These are phyloP conservation scores for Drosophila busckii DNA, from an alignment of 1,140 invertebrate species.

Conservation along the genomic window DNA sequence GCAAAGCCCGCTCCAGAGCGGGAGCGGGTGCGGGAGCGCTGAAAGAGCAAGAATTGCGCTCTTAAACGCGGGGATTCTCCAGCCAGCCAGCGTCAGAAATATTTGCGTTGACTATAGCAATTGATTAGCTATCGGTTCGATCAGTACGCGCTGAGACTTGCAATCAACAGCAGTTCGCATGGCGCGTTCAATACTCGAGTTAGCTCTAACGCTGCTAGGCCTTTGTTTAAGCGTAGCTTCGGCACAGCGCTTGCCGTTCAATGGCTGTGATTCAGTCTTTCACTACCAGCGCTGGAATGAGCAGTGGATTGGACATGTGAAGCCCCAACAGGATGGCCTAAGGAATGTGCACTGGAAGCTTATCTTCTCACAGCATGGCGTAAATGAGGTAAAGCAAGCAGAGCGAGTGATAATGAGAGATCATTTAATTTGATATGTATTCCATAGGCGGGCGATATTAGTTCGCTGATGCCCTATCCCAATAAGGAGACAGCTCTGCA, in stretches of 20 bases:
- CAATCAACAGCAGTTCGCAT: conserved; percentile 35
- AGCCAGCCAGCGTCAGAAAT: too few species aligned
- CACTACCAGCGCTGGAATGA: conserved; percentile 10
- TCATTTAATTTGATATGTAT: neutral
- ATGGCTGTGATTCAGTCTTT: conserved; percentile 29
- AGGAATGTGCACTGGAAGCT: conserved; percentile 31
- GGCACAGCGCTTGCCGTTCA: conserved; percentile 24
- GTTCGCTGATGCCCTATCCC: conserved; percentile 38
- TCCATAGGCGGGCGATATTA: conserved; percentile 24
- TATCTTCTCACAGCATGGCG: conserved; percentile 25
- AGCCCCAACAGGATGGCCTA: conserved; percentile 26
- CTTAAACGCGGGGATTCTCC: conserved; percentile 9
- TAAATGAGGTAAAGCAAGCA: conserved; percentile 5
- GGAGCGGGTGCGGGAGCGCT: neutral
- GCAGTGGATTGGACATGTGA: conserved; percentile 35
- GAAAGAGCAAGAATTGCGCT: neutral
- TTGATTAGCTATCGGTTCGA: neutral
- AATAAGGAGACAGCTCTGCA: conserved; percentile 16
- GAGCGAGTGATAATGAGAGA: neutral
- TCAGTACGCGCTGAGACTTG: conserved; percentile 33
- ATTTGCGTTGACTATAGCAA: neutral
- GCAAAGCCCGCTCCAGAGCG: conserved; percentile 43
- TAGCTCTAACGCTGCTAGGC: conserved; percentile 14
- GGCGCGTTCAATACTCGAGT: conserved; percentile 14
- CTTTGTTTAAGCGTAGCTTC: conserved; percentile 19